These are phyloP conservation scores for Tauraco erythrolophus DNA, from an alignment of 2,113 vertebrate genomes.

Conservation along the genomic window DNA sequence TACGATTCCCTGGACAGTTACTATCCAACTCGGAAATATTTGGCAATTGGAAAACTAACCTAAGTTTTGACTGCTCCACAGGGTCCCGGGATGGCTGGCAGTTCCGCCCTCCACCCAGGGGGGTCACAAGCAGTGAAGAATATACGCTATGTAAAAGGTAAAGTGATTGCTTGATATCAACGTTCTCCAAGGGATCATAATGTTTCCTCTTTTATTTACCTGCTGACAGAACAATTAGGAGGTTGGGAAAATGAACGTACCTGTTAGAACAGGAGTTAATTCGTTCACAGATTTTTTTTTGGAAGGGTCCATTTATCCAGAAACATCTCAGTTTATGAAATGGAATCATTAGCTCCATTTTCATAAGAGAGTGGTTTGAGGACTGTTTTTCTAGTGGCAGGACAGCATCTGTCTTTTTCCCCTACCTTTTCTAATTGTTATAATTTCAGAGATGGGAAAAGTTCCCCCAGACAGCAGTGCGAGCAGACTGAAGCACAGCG, in stretches of 20 bases:
- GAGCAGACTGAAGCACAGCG: background rate
- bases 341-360: background rate
- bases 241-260: background rate
- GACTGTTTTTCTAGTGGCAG: background rate
- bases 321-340: background rate
- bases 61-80: constrained; percentile 36
- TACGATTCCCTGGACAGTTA: background rate
- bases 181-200: background rate
- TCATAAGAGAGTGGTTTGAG: background rate
- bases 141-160: constrained; percentile 98
- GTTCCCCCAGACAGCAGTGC: background rate
- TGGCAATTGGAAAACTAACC: background rate
- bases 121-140: constrained; percentile 98
- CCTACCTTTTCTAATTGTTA: background rate
- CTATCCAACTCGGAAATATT: background rate
- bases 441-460: background rate
- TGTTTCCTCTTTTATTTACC: background rate
- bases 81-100: constrained; percentile 92
- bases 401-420: background rate
- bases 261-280: background rate
- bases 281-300: background rate
- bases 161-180: background rate
- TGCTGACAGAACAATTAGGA: background rate
- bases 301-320: background rate
- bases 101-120: constrained; percentile 94